Base-by-base conservation (phyloP, 2,113 vertebrate species). In the Psittacula cyanocephala region DNA sequence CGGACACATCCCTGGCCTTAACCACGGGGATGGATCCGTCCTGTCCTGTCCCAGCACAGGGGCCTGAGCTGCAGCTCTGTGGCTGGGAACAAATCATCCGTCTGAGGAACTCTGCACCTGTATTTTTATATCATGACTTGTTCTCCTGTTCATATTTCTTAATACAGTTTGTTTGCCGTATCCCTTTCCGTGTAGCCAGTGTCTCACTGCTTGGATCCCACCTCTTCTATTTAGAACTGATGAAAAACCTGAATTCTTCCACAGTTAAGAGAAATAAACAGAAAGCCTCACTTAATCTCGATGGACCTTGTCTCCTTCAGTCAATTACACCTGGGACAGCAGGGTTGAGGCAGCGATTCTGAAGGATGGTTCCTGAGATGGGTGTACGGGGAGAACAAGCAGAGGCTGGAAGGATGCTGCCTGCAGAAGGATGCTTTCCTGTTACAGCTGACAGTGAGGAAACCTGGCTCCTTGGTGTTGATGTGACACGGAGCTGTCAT, bases 401-500 rank as follows among this genome's bases (percentile, higher is more conserved):
- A 43, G 77, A 47, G 62, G 37, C 24, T 29, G 24, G 81, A 23
- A 17, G 1, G 22, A 31, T 12, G 29, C 35, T 46, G 53, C 11
- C 39, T n/a, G 8, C 47, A 63, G 49, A 22, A 31, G 5, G 39
- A 23, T 37, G 5, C 10, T 72, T 43, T 41, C 18, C 9, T 37
- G 47, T 18, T 3, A 20, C 17, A 24, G 49, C n/a, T 62, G 3
- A 0, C 0, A 8, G 3, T 13, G 33, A 49, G 43, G 33, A 18
- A 33, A 2, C 4, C 8, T 18, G 31, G 25, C 19, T 76, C 18
- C 37, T 23, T 13, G 33, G 52, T 2, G 1, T 4, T 8, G 3
- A 1, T 8, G 2, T 3, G 10, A 8, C 35, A 4, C 0, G 0
- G 72, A 31, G 82, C 46, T 19, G 29, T 3, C 2, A 0, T 6